phyloP scores from a whole-genome alignment of 2,113 vertebrate genomes.

The Etheostoma spectabile region DNA sequence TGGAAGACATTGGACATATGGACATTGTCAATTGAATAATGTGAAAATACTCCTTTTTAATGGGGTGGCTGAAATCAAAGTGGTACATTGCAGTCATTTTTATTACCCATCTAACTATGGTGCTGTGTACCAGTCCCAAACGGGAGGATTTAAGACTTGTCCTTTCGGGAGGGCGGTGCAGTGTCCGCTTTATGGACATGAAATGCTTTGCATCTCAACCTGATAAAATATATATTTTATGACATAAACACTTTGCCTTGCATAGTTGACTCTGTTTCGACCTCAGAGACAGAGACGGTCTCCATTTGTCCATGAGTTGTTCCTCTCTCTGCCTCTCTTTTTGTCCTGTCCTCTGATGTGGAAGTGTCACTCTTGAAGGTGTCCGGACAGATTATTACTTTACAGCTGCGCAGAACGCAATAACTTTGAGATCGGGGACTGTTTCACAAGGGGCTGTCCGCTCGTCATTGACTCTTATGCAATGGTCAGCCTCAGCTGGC shows the following conservation, averaged over 20 bases:
- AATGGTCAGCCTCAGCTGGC: constrained; percentile 3
- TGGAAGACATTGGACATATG: too few relatives aligned
- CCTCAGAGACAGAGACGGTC: neutral
- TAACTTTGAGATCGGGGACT: constrained; percentile 45
- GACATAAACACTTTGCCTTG: neutral
- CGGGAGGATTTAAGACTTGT: neutral
- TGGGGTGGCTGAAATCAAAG: neutral
- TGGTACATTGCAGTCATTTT: neutral
- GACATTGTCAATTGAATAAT: neutral
- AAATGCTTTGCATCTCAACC: neutral
- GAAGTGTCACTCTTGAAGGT: constrained; percentile 6
- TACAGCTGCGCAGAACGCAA: constrained; percentile 10
- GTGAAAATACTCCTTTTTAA: neutral
- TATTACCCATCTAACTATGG: too few relatives aligned
- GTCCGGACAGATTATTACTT: constrained; percentile 33
- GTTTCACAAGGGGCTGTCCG: constrained; percentile 25
- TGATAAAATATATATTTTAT: neutral
- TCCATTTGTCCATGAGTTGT: neutral
- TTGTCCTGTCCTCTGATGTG: constrained; percentile 28
- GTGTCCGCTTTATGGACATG: neutral
- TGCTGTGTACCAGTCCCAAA: neutral
- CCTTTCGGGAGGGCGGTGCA: too few relatives aligned
- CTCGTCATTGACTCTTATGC: constrained; percentile 3
- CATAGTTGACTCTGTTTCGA: neutral
- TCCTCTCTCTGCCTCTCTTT: constrained; percentile 2